These are phyloP conservation scores for Tokudaia muenninki DNA, from an alignment of 2,797 vertebrate species.

Conservation along the genomic window DNA sequence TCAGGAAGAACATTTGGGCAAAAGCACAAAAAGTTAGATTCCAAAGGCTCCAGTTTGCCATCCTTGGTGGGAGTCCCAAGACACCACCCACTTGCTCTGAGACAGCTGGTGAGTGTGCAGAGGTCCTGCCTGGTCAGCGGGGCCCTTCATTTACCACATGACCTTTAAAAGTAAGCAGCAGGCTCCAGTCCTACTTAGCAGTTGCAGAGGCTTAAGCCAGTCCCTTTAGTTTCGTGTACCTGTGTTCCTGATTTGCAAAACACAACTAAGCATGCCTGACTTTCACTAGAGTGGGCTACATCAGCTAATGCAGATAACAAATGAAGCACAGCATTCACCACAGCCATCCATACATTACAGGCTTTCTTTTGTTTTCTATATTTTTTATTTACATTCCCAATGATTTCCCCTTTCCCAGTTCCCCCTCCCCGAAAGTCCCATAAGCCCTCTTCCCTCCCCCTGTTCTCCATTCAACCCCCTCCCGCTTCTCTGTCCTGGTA, in stretches of 20 bases:
- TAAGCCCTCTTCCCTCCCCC: too few relatives aligned
- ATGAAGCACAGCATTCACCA: neutral
- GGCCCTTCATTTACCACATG: neutral
- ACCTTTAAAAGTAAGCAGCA: neutral
- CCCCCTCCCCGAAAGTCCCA: too few relatives aligned
- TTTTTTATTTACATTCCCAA: too few relatives aligned
- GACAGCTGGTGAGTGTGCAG: neutral
- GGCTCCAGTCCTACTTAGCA: neutral
- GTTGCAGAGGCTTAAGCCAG: neutral
- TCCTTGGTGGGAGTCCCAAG: neutral
- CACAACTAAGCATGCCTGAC: too few relatives aligned
- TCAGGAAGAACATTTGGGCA: neutral
- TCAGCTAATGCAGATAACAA: neutral
- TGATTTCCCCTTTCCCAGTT: too few relatives aligned
- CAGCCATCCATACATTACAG: neutral
- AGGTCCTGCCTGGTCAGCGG: neutral
- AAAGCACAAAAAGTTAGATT: constrained; percentile 24
- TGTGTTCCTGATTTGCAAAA: neutral
- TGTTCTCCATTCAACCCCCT: too few relatives aligned
- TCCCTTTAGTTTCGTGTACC: neutral
- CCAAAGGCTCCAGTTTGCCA: neutral
- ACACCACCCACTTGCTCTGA: neutral
- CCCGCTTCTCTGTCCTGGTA: too few relatives aligned
- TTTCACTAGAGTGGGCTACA: neutral
- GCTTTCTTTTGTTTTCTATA: neutral